phyloP scores from a whole-genome alignment of 1,140 invertebrate genomes.

The Holotrichia oblita region DNA sequence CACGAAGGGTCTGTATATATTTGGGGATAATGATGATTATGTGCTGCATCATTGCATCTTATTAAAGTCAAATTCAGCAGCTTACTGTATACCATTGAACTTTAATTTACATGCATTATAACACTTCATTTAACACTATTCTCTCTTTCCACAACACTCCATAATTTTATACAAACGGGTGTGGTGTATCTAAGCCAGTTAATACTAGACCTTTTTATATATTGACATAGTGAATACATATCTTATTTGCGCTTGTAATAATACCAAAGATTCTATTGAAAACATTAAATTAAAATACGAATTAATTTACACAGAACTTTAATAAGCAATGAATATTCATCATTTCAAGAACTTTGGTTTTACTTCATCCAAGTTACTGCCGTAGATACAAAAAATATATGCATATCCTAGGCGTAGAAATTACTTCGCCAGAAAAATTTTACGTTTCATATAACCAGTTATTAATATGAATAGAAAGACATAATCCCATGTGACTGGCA shows the following conservation, averaged over 20 bases:
- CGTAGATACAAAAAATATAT: too few species aligned
- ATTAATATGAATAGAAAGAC: constrained; percentile 3
- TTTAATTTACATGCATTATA: constrained; percentile 3
- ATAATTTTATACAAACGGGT: neutral
- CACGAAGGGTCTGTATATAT: neutral
- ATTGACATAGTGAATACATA: neutral
- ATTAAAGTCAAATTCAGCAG: neutral
- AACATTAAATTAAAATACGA: too few species aligned
- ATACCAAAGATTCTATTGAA: too few species aligned
- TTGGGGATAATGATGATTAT: neutral
- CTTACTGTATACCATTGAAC: neutral
- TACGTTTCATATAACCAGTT: neutral
- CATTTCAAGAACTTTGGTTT: too few species aligned
- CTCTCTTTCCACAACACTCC: neutral
- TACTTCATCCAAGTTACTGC: too few species aligned
- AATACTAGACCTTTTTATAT: neutral
- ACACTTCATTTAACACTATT: neutral
- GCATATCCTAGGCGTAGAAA: too few species aligned
- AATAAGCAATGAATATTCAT: too few species aligned
- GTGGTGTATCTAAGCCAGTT: neutral
- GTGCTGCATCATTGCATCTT: constrained; percentile 1
- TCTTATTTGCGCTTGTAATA: too few species aligned
- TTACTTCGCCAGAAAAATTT: neutral
- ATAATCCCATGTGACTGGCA: constrained; percentile 7
- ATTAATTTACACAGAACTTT: too few species aligned